A percentile compares a stretch with the other conserved stretches of the same genome.
These are phyloP conservation scores for Epistrophe grossulariae DNA, from an alignment of 2,888 invertebrate species.

Conservation along the genomic window DNA sequence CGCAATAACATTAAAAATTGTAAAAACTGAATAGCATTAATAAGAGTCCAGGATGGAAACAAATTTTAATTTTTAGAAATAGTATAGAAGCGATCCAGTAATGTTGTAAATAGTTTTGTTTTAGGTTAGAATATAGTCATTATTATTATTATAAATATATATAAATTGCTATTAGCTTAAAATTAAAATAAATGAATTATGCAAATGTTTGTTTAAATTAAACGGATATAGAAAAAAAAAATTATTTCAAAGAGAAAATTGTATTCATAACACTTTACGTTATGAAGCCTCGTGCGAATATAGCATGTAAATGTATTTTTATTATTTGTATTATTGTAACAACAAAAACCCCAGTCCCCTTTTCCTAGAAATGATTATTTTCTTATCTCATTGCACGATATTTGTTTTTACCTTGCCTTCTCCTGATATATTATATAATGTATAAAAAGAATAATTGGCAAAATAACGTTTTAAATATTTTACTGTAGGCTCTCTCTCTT, in stretches of 20 bases:
- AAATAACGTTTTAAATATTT: conserved; percentile 17
- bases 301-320: conserved; percentile 54
- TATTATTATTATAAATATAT: conserved; percentile 16
- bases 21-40: conserved; percentile 51
- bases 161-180: conserved; percentile 64
- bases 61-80: conserved; percentile 51
- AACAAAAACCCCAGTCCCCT: background rate
- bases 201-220: conserved; percentile 71
- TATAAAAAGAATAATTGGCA: conserved; percentile 38
- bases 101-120: conserved; percentile 45
- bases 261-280: conserved; percentile 63
- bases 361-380: background rate
- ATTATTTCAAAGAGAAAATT: conserved; percentile 14
- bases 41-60: conserved; percentile 62
- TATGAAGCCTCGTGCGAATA: conserved; percentile 37
- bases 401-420: conserved; percentile 2
- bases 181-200: conserved; percentile 55
- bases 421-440: conserved; percentile 27
- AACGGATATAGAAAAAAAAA: conserved; percentile 60
- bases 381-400: background rate
- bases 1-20: conserved; percentile 47
- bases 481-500: conserved; percentile 47
- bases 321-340: conserved; percentile 39
- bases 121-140: conserved; percentile 55
- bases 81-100: conserved; percentile 12